Conservation (phyloP, 2,797 vertebrate genomes). For the Cuculus canorus region DNA sequence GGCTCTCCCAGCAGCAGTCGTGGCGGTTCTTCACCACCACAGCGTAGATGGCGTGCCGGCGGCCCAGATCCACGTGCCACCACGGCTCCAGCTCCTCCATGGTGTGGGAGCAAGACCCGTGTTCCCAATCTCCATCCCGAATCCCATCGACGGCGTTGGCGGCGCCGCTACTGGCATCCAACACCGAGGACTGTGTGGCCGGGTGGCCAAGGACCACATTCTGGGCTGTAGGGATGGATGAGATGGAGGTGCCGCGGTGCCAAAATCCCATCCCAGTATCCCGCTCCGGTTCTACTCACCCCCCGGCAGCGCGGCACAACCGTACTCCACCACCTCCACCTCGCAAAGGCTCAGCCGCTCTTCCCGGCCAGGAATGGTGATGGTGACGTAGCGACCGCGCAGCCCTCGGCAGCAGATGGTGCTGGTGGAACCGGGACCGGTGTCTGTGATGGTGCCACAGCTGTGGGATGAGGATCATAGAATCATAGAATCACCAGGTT, state of each 20-base stretch:
- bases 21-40: neutral
- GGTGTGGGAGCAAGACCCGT: neutral
- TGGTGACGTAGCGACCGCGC: neutral
- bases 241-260: neutral
- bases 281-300: neutral
- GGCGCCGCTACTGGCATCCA: neutral
- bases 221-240: neutral
- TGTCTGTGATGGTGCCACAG: neutral
- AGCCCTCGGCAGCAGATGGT: neutral
- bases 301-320: neutral
- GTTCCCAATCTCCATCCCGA: neutral
- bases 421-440: neutral
- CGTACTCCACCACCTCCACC: neutral
- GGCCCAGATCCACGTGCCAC: neutral
- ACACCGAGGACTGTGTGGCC: neutral
- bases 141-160: neutral
- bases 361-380: neutral
- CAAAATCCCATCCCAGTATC: too few species aligned
- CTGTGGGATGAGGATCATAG: too few species aligned
- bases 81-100: neutral
- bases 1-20: neutral
- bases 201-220: neutral
- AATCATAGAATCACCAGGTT: too few species aligned
- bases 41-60: neutral
- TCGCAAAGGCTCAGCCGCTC: neutral